Conservation (phyloP, 2,888 invertebrate species). For the Epinotia nisella region DNA sequence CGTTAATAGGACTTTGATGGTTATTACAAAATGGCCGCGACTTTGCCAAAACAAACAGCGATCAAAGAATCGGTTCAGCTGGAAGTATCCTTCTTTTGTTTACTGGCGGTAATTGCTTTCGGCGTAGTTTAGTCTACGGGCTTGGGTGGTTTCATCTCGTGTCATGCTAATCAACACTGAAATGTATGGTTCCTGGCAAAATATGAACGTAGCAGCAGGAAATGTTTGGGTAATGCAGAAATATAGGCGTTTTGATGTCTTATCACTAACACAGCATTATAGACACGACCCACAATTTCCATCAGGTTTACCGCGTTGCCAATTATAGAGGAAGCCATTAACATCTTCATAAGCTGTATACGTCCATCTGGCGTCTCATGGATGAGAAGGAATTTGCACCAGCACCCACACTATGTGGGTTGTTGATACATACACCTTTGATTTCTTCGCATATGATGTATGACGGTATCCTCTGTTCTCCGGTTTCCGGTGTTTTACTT, state of each 20-base stretch:
- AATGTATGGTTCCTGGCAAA: background rate
- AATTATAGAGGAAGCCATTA: too few relatives aligned
- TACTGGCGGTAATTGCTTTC: background rate
- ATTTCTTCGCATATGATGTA: too few relatives aligned
- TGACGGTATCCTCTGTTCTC: too few relatives aligned
- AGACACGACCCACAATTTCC: too few relatives aligned
- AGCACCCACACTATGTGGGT: too few relatives aligned
- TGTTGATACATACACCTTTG: too few relatives aligned
- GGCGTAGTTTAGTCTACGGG: constrained; percentile 14
- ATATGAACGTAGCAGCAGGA: background rate
- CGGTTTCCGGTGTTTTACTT: too few relatives aligned
- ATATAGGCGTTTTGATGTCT: background rate
- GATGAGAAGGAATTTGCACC: too few relatives aligned
- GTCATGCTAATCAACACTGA: background rate
- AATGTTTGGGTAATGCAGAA: background rate
- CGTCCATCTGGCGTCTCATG: too few relatives aligned
- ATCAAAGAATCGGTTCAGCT: constrained; percentile 11
- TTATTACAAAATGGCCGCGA: background rate
- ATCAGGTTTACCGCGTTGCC: too few relatives aligned
- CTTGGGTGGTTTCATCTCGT: background rate
- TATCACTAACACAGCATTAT: too few relatives aligned
- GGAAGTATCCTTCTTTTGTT: constrained; percentile 11
- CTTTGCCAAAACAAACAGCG: background rate
- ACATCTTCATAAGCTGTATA: too few relatives aligned
- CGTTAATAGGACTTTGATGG: background rate